Base-by-base conservation (phyloP, 2,797 vertebrate genomes). In the Furcifer pardalis region DNA sequence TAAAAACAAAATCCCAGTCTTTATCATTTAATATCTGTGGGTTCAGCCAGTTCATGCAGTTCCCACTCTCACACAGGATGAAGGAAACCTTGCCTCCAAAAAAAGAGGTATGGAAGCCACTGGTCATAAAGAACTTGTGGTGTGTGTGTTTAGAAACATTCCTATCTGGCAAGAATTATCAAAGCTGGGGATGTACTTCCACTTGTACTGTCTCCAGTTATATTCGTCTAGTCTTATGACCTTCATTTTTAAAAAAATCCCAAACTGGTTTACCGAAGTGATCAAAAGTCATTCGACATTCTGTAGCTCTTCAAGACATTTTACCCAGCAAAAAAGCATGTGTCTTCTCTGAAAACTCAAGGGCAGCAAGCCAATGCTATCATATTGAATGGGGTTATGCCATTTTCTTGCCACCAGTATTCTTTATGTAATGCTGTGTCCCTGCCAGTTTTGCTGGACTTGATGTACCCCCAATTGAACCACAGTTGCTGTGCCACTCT, bases 251-350 rank as follows among this genome's bases (percentile, higher is more conserved):
- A 93, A 90, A 91, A 87, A 68, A 19, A n/a, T 86, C 87, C 84
- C 89, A 44, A 90, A 93, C 79, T 88, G 87, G 91, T 90, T 90
- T 15, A 15, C 52, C 52, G 75, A 90, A 91, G 82, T 71, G 87
- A 89, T 89, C 84, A 93, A 91, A 94, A 84, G 87, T 89, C 89
- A 92, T 81, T 92, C 89, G 90, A 83, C 87, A 86, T 91, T 88
- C 84, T 52, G 19, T 32, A 1, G 68, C 73, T 87, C 90, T 92
- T 80, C 63, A 90, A 92, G 87, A 84, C 86, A 86, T 85, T 88
- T 82, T 2, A 59, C 71, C 59, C 81, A 79, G 72, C 84, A 85
- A 44, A 86, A n/a, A 62, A 76, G 68, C 12, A 77, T 87, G 87
- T 86, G 73, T 86, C 87, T 88, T 72, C 85, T 86, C 73, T 72